These are phyloP conservation scores for Ailurus styani DNA, from an alignment of 2,113 vertebrate species.

Conservation along the genomic window DNA sequence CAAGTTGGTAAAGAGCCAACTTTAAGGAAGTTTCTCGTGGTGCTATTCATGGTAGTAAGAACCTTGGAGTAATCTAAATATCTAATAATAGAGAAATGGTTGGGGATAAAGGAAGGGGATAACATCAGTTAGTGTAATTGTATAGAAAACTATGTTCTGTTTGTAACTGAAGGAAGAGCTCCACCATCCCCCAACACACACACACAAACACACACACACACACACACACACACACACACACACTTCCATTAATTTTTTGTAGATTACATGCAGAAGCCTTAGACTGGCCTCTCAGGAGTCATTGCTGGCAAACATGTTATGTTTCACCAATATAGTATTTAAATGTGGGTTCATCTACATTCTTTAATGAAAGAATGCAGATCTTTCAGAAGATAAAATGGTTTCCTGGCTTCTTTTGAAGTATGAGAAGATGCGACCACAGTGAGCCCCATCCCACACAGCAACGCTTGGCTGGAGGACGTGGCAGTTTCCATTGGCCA, in stretches of 20 bases:
- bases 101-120: background rate
- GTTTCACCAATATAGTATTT: background rate
- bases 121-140: background rate
- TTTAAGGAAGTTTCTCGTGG: background rate
- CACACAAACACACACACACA: background rate
- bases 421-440: background rate
- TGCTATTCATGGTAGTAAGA: background rate
- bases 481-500: accelerated
- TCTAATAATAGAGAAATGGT: background rate
- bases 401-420: background rate
- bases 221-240: background rate
- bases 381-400: background rate
- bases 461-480: background rate
- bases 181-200: background rate
- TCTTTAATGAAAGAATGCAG: background rate
- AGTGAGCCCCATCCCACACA: background rate
- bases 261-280: background rate
- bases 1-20: background rate
- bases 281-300: background rate
- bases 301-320: too few species aligned
- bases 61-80: background rate
- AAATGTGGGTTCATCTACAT: background rate
- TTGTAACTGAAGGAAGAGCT: background rate
- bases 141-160: background rate
- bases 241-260: background rate